Evolutionary conservation across 2,888 invertebrate species (phyloP).

Genomic region (Osmoderma eremita): DNA sequence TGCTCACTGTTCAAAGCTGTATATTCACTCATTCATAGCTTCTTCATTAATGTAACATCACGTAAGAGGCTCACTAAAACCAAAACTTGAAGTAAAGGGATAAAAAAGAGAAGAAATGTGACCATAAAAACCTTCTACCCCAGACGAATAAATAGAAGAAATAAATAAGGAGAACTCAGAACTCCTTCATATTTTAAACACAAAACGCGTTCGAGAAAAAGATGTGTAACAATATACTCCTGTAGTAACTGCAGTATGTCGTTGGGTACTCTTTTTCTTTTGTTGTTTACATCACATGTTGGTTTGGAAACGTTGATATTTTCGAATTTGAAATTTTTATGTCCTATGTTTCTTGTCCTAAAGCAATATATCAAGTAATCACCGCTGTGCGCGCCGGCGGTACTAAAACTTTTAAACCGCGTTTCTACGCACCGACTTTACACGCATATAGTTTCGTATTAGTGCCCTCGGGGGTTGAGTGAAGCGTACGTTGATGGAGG

Average conservation of each 20-base stretch:
- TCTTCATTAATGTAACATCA: too few relatives aligned
- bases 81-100: too few relatives aligned
- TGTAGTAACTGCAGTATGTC: conserved; percentile 28
- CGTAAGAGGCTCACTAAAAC: too few relatives aligned
- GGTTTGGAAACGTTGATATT: conserved; percentile 36
- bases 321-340: conserved; percentile 51
- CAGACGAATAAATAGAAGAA: conserved; percentile 10
- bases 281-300: conserved; percentile 47
- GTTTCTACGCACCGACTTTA: not conserved
- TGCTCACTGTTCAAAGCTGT: too few relatives aligned
- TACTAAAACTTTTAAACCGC: conserved; percentile 23
- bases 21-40: too few relatives aligned
- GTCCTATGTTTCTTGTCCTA: conserved; percentile 46
- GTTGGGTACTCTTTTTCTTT: conserved; percentile 8
- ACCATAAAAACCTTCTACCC: not conserved
- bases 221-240: conserved; percentile 18
- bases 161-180: conserved; percentile 5
- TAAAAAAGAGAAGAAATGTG: not conserved
- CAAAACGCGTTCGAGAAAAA: not conserved
- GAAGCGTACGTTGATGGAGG: conserved; percentile 24
- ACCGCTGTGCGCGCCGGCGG: conserved; percentile 49
- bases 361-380: conserved; percentile 54
- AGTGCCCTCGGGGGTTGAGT: not conserved
- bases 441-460: not conserved
- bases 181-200: not conserved